Conservation (phyloP, 2,797 vertebrate species). For the Melanotaenia pygmaea region DNA sequence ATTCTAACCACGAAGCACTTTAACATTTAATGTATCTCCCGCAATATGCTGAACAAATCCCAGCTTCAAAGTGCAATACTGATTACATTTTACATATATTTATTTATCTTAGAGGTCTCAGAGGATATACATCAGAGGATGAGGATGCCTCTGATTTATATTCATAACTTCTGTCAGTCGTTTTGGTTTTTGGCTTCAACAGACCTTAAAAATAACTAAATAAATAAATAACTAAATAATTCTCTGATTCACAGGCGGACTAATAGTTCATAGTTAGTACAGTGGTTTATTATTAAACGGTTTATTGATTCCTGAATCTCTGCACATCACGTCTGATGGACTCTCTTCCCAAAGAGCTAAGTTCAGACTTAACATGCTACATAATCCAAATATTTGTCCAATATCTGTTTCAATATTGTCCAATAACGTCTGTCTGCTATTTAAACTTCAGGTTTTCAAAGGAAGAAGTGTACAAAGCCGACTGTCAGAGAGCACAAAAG, state of each 20-base stretch:
- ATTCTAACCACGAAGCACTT: no score
- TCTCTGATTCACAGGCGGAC: slow-evolving; percentile 2
- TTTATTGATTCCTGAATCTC: slow-evolving; percentile 30
- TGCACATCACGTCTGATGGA: background rate
- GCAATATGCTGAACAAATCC: no score
- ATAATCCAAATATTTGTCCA: background rate
- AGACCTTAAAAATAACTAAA: background rate
- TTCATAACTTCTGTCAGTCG: slow-evolving; percentile 26
- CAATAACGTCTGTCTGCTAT: background rate
- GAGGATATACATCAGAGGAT: background rate
- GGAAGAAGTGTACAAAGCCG: background rate
- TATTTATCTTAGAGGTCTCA: no score
- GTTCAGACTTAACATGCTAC: slow-evolving; percentile 24
- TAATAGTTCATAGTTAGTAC: slow-evolving; percentile 65
- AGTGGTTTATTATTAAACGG: background rate
- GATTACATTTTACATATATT: no score
- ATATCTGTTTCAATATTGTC: background rate
- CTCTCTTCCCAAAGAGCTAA: background rate
- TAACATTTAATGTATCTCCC: no score
- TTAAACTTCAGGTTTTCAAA: background rate
- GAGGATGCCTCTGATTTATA: background rate
- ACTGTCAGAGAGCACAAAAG: background rate
- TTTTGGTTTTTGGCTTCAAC: slow-evolving; percentile 23
- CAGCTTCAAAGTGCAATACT: no score
- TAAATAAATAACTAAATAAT: background rate